Evolutionary conservation across 1,140 invertebrate genomes (phyloP).

Genomic region (Elysia chlorotica): DNA sequence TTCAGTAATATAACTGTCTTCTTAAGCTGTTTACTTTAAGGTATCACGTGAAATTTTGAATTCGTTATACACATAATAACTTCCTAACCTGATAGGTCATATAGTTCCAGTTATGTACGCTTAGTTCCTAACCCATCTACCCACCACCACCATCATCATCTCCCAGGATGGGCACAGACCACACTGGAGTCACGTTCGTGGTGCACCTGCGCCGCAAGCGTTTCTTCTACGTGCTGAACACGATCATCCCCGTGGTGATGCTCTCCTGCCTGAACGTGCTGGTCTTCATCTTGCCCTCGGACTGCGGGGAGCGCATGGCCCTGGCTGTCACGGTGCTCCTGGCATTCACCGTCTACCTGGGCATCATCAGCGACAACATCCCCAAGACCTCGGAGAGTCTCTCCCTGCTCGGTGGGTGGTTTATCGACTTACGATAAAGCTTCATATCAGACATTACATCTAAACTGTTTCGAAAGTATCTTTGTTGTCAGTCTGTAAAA

Average conservation of each 20-base stretch:
- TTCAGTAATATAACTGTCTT: too few species aligned
- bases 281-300: slow-evolving; percentile 67
- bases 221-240: slow-evolving; percentile 65
- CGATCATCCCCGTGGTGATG: slow-evolving; percentile 68
- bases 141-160: too few species aligned
- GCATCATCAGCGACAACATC: slow-evolving; percentile 67
- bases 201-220: slow-evolving; percentile 40
- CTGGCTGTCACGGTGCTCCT: slow-evolving; percentile 67
- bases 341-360: slow-evolving; percentile 68
- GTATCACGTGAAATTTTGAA: too few species aligned
- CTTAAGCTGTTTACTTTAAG: too few species aligned
- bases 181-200: slow-evolving; percentile 34
- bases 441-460: too few species aligned
- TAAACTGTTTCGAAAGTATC: too few species aligned
- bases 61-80: too few species aligned
- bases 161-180: slow-evolving; percentile 24
- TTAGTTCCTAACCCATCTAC: too few species aligned
- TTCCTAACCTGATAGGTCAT: too few species aligned
- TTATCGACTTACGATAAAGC: too few species aligned
- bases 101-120: too few species aligned
- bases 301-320: slow-evolving; percentile 68
- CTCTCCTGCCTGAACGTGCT: slow-evolving; percentile 67
- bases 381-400: slow-evolving; percentile 66
- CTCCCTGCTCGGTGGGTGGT: slow-evolving; percentile 59
- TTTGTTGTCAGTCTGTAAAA: too few species aligned